phyloP scores from a whole-genome alignment of 2,797 vertebrate genomes.

The Uromys caudimaculatus region DNA sequence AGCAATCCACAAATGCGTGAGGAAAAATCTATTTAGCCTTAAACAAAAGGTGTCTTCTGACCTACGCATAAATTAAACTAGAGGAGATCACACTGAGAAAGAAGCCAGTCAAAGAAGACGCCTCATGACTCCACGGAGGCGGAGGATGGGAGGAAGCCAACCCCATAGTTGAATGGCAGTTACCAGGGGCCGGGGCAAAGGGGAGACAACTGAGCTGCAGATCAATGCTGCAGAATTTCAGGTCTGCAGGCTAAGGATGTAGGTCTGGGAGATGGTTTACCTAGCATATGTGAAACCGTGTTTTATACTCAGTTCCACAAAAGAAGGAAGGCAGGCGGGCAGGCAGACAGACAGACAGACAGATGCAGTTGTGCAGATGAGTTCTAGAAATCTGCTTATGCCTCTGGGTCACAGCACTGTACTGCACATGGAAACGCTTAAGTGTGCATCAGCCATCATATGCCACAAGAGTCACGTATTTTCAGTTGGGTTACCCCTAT shows the following conservation, averaged over 20 bases:
- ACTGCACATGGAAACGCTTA: not conserved
- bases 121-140: too few relatives aligned
- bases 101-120: not conserved
- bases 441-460: not conserved
- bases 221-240: not conserved
- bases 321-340: not conserved
- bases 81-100: not conserved
- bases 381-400: not conserved
- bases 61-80: not conserved
- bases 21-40: not conserved
- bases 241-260: not conserved
- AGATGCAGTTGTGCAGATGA: not conserved
- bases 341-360: too few relatives aligned
- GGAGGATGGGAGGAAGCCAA: not conserved
- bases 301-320: not conserved
- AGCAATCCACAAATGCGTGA: not conserved
- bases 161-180: not conserved
- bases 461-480: not conserved
- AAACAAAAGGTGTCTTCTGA: not conserved
- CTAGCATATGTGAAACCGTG: not conserved
- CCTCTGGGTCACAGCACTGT: not conserved
- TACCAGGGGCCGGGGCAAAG: not conserved
- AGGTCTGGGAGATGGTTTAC: not conserved
- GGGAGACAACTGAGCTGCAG: too few relatives aligned
- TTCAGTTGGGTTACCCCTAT: not conserved